Evolutionary conservation across 1,140 invertebrate genomes (phyloP), one percentile per base, ranked within the genome.

Genomic region (Teleopsis dalmanni): DNA sequence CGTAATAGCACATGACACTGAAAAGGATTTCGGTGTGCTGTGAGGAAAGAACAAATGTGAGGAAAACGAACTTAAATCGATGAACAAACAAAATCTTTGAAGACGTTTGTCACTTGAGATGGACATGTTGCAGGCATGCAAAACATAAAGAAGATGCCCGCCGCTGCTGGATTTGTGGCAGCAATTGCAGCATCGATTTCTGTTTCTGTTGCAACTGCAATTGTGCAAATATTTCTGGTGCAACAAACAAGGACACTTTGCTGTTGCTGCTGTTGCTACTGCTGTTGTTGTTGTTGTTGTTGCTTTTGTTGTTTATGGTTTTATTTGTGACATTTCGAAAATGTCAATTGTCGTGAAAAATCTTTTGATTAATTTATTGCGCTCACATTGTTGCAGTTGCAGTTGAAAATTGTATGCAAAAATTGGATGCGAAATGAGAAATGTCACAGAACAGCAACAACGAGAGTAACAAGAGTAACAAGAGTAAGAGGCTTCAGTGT

Each of bases 321-420:
- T 18, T 29, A 8, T 42, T 42, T n/a, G n/a, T n/a, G n/a, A n/a
- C n/a, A 11, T 16, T 42, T 42, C 29, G 40, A 27, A 10, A 42
- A 42, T 42, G 40, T 42, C 40, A 42, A 29, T 27, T 10, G 25
- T 42, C 25, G 23, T 16, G 13, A 16, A 27, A 27, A 11, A 16
- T 18, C 25, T 42, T 42, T 42, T 42, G 40, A 42, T 42, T 42
- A 42, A 42, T 42, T 42, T 42, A 42, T 42, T 42, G 25, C 40
- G 23, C n/a, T n/a, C n/a, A n/a, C n/a, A n/a, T n/a, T n/a, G n/a
- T n/a, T n/a, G n/a, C n/a, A n/a, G n/a, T n/a, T n/a, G n/a, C n/a
- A n/a, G n/a, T n/a, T n/a, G n/a, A n/a, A n/a, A n/a, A n/a, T n/a
- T n/a, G n/a, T n/a, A n/a, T n/a, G n/a, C n/a, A n/a, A n/a, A n/a